These are phyloP conservation scores for Tiliacea aurago DNA, from an alignment of 2,888 invertebrate species.

Conservation along the genomic window DNA sequence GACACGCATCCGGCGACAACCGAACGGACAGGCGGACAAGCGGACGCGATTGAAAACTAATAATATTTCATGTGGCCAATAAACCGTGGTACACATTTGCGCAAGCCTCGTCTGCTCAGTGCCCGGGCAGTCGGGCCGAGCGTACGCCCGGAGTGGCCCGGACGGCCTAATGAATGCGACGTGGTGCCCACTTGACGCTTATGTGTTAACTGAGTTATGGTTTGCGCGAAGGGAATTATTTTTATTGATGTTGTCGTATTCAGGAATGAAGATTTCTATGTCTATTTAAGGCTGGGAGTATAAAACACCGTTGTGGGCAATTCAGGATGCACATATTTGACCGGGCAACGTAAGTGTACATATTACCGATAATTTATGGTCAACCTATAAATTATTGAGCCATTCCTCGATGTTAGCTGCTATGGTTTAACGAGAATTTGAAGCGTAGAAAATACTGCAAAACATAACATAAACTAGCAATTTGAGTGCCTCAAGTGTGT, in stretches of 20 bases:
- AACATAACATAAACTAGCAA: neutral
- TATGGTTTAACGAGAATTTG: constrained; percentile 29
- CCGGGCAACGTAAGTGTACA: constrained; percentile 62
- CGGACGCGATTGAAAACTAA: constrained; percentile 83
- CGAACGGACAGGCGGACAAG: constrained; percentile 77
- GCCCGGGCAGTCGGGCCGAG: constrained; percentile 35
- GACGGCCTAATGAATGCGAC: constrained; percentile 69
- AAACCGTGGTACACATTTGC: constrained; percentile 78
- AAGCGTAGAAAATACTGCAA: constrained; percentile 8
- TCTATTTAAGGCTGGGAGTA: constrained; percentile 57
- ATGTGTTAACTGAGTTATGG: constrained; percentile 52
- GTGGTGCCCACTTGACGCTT: constrained; percentile 56
- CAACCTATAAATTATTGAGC: constrained; percentile 54
- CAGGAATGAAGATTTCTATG: constrained; percentile 65
- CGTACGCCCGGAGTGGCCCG: constrained; percentile 56
- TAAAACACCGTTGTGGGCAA: constrained; percentile 62
- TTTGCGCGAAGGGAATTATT: constrained; percentile 53
- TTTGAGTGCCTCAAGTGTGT: constrained; percentile 27
- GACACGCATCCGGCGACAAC: constrained; percentile 85
- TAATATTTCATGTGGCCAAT: constrained; percentile 80
- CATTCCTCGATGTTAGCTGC: constrained; percentile 35
- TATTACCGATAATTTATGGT: constrained; percentile 61
- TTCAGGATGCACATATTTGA: constrained; percentile 64
- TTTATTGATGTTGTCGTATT: constrained; percentile 61
- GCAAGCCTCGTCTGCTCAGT: constrained; percentile 72